Percentiles rank a stretch among this genome's conserved stretches.
phyloP scores from a whole-genome alignment of 1,140 invertebrate species.

The Mya arenaria region DNA sequence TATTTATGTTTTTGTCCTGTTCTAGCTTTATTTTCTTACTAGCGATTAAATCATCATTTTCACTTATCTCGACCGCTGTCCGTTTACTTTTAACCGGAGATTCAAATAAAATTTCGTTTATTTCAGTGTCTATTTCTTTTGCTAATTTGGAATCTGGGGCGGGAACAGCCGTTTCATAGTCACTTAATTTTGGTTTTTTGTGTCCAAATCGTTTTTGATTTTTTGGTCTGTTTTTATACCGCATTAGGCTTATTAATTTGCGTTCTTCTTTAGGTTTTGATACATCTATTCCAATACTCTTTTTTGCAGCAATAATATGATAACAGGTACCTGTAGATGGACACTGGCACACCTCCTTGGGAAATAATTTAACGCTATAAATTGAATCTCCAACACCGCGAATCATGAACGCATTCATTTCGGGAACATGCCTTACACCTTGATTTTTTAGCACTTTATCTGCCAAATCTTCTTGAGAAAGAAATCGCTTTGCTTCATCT shows the following conservation, averaged over 20 bases:
- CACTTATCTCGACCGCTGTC: no score
- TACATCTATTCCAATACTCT: background rate
- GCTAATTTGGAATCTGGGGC: conserved; percentile 9
- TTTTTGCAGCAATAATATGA: conserved; percentile 17
- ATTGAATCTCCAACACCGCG: background rate
- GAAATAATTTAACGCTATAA: conserved; percentile 16
- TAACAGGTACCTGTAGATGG: conserved; percentile 5
- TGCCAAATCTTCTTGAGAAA: background rate
- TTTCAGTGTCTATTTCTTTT: background rate
- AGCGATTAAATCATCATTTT: no score
- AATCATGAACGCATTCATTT: conserved; percentile 1
- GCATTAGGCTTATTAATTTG: conserved; percentile 22
- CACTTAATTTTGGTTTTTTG: conserved; percentile 20
- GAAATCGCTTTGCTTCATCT: no score
- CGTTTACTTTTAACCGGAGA: no score
- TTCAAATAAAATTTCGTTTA: conserved; percentile 1
- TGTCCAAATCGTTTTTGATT: conserved; percentile 8
- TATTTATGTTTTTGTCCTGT: no score
- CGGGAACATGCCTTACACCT: background rate
- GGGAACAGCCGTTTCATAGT: background rate
- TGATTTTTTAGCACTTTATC: background rate
- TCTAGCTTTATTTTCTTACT: no score
- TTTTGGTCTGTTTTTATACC: conserved; percentile 26
- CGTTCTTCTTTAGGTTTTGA: background rate
- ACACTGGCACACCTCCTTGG: background rate